phyloP scores from a whole-genome alignment of 2,113 vertebrate genomes.

The Danionella cerebrum region DNA sequence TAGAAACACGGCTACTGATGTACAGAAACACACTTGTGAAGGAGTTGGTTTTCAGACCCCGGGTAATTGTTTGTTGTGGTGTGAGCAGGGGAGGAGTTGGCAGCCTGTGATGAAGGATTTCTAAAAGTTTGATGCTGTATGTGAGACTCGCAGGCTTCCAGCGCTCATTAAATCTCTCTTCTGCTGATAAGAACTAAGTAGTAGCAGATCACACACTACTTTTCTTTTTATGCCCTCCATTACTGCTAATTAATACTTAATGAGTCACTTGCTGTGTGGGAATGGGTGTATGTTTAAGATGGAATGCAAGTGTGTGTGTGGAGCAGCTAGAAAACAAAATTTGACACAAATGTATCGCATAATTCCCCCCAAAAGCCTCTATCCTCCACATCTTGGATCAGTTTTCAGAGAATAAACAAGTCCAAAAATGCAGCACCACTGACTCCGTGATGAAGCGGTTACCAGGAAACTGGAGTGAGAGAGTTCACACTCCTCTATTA shows the following conservation, averaged over 20 bases:
- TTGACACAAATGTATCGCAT: no score
- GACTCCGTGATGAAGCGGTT: background rate
- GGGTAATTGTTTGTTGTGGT: no score
- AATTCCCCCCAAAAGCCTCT: no score
- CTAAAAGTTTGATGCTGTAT: conserved; percentile 11
- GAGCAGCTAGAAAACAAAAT: no score
- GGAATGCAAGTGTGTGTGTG: no score
- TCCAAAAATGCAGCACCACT: no score
- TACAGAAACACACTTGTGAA: background rate
- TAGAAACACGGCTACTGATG: no score
- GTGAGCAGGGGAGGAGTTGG: no score
- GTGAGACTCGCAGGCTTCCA: conserved; percentile 25
- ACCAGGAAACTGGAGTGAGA: conserved; percentile 4
- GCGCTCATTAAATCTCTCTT: conserved; percentile 29
- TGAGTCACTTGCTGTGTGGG: background rate
- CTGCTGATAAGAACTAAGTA: conserved; percentile 33
- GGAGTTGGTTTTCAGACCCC: no score
- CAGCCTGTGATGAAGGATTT: conserved; percentile 11
- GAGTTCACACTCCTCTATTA: conserved; percentile 7
- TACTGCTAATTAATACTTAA: conserved; percentile 40
- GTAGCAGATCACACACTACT: conserved; percentile 34
- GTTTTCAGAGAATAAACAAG: no score
- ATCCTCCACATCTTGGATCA: no score
- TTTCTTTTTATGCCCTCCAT: conserved; percentile 37
- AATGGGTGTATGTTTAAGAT: no score